Base-by-base conservation (phyloP, 2,797 vertebrate genomes). In the Brotula barbata region DNA sequence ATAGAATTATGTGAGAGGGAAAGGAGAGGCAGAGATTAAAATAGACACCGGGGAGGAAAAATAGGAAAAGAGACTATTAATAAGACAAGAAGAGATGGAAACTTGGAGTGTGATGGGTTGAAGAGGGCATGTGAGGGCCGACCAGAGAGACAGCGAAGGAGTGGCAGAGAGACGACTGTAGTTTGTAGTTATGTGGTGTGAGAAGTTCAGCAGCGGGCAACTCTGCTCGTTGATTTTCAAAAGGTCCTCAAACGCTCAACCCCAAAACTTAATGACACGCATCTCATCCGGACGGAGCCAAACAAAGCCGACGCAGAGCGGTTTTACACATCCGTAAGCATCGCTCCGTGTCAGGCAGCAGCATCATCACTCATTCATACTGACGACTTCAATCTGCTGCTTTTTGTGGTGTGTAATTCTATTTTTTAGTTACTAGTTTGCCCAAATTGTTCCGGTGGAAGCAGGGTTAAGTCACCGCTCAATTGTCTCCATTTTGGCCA, bases 251-350 rank as follows among this genome's bases (percentile, higher is more conserved):
- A 67, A 72, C 58, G 62, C 59, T 59, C 44, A 53, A 66, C 73
- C 73, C 76, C 75, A 79, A 67, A 71, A 55, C 45, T 80, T 75
- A 80, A 82, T 67, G 64, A 73, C 75, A 73, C 58, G 66, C 67
- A 76, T 68, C 61, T 77, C 41, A 46, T 64, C 43, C 63, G 65
- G 53, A 25, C 23, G 73, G 76, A 62, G 43, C 73, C 68, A 78
- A 82, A 77, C 75, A 77, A 75, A 77, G 59, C 59, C 33, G 61
- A 68, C 74, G 62, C 57, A 75, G 19, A 54, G 68, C 1, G 73
- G 77, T 78, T 79, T 74, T 55, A 69, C 41, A 39, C 73, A 31
- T 64, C 64, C 52, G 75, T 36, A 58, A 75, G 65, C 44, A 6
- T 62, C 1, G 75, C 63, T 75, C 72, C 57, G 61, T 66, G 51